Percentiles rank a stretch among this genome's conserved stretches.
Conservation (phyloP, 2,888 invertebrate genomes). For the Nyleta sp. region DNA sequence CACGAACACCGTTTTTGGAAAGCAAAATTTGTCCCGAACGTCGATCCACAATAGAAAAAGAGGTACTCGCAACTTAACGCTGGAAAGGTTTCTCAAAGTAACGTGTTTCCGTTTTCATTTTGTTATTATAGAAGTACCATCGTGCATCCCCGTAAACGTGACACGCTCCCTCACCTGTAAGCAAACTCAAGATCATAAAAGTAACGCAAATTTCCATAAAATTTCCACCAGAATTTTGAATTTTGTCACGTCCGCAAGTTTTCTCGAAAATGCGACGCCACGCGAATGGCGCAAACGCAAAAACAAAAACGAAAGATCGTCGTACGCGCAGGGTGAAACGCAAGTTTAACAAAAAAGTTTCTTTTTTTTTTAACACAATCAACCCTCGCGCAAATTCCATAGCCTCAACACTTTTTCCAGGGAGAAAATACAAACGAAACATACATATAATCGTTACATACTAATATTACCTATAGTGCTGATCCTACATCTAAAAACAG, state of each 20-base stretch:
- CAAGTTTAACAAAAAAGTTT: constrained; percentile 50
- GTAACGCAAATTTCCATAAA: constrained; percentile 77
- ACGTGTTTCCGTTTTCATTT: constrained; percentile 5
- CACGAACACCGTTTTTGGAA: constrained; percentile 16
- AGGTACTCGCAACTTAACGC: constrained; percentile 23
- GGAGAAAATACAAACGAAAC: constrained; percentile 81
- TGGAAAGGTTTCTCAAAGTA: constrained; percentile 49
- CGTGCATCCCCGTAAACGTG: constrained; percentile 70
- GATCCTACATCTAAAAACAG: constrained; percentile 77
- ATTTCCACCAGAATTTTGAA: constrained; percentile 81
- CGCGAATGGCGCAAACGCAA: constrained; percentile 60
- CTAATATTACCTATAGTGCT: constrained; percentile 78
- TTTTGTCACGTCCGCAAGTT: constrained; percentile 80
- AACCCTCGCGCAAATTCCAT: constrained; percentile 74
- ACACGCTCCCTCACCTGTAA: constrained; percentile 76
- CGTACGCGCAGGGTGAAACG: constrained; percentile 71
- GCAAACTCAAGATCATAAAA: constrained; percentile 77
- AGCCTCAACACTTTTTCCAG: constrained; percentile 82
- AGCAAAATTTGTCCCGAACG: constrained; percentile 34
- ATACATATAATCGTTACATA: constrained; percentile 81
- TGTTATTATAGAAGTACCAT: constrained; percentile 9
- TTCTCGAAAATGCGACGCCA: constrained; percentile 53
- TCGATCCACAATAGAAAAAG: constrained; percentile 39
- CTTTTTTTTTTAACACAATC: constrained; percentile 61
- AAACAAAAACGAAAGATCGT: constrained; percentile 66